Conservation (phyloP, 2,888 invertebrate species). For the Zaprionus obscuricornis region DNA sequence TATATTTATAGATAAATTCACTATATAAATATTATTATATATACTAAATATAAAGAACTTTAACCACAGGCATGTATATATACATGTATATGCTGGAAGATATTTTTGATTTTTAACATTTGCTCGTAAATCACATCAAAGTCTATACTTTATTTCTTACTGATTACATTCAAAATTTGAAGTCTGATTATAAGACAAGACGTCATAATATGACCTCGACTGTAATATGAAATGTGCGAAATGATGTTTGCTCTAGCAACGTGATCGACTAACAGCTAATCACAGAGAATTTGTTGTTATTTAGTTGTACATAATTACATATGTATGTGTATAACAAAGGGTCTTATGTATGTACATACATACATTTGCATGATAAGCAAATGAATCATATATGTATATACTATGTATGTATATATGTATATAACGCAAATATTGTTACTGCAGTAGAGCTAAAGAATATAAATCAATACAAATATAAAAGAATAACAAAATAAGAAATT, state of each 20-base stretch:
- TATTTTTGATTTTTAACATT: slow-evolving; percentile 14
- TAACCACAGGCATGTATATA: too few species aligned
- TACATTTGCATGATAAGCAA: slow-evolving; percentile 35
- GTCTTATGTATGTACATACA: slow-evolving; percentile 1
- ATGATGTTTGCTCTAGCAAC: slow-evolving; percentile 15
- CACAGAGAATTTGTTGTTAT: slow-evolving; percentile 7
- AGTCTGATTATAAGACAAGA: slow-evolving; percentile 17
- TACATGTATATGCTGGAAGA: slow-evolving; percentile 4
- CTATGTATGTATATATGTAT: too few species aligned
- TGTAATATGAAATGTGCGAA: slow-evolving; percentile 6
- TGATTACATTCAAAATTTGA: slow-evolving; percentile 11
- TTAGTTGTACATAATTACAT: background rate
- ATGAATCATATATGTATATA: slow-evolving; percentile 34
- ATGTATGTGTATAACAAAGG: too few species aligned
- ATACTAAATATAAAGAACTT: too few species aligned
- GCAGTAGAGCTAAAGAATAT: too few species aligned
- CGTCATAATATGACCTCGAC: slow-evolving; percentile 8
- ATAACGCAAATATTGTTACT: too few species aligned
- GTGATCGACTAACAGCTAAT: slow-evolving; percentile 32
- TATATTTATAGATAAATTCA: too few species aligned
- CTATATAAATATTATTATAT: background rate
- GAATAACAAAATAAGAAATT: too few species aligned
- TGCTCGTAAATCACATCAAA: slow-evolving; percentile 31
- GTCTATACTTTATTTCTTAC: slow-evolving; percentile 6
- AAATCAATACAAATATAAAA: too few species aligned